These are phyloP conservation scores for Dermatemys mawii DNA, from an alignment of 2,113 vertebrate genomes.

Conservation along the genomic window DNA sequence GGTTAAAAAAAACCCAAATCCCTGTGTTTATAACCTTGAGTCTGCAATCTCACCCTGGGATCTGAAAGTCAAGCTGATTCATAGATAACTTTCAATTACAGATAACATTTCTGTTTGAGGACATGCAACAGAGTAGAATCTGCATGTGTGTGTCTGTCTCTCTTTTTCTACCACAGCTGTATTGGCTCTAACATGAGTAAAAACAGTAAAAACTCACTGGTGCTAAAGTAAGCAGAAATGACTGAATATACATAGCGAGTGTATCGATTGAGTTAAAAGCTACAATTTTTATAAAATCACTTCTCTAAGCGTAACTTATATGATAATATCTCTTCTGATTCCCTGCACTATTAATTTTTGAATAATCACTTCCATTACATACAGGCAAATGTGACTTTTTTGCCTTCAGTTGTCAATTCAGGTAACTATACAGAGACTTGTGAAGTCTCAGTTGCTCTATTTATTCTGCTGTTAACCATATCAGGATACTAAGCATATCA, in stretches of 20 bases:
- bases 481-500: not conserved
- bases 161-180: not conserved
- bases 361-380: not conserved
- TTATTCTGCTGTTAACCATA: not conserved
- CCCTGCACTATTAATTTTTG: not conserved
- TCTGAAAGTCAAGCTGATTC: not conserved
- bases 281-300: not conserved
- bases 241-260: not conserved
- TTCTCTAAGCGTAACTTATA: not conserved
- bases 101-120: not conserved
- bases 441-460: not conserved
- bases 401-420: not conserved
- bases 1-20: too few species aligned
- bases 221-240: not conserved
- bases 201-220: not conserved
- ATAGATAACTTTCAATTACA: not conserved
- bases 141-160: accelerated
- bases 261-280: not conserved
- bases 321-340: not conserved
- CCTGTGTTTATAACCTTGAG: too few species aligned
- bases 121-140: not conserved
- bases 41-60: too few species aligned
- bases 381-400: not conserved
- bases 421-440: too few species aligned
- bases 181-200: not conserved